phyloP scores from a whole-genome alignment of 1,140 invertebrate genomes.

The Sipha flava region DNA sequence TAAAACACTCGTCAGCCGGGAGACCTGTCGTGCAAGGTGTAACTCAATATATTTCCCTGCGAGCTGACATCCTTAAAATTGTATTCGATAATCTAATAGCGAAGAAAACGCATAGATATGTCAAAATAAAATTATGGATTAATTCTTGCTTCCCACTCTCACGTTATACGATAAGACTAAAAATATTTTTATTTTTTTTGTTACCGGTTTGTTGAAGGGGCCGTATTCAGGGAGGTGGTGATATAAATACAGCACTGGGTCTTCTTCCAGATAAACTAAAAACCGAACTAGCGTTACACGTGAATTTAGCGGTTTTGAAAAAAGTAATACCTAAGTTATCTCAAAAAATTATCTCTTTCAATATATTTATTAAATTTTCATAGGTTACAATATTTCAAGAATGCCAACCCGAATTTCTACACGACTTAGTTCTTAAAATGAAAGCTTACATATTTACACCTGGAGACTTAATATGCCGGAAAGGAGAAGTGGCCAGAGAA shows the following conservation, averaged over 20 bases:
- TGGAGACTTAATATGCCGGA: constrained; percentile 89
- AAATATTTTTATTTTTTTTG: neutral
- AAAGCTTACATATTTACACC: constrained; percentile 95
- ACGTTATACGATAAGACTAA: neutral
- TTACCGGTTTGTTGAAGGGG: constrained; percentile 52
- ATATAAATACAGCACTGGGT: constrained; percentile 88
- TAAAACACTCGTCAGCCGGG: neutral
- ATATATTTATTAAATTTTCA: neutral
- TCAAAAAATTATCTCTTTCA: neutral
- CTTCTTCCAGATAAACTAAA: constrained; percentile 91
- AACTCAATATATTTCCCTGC: neutral
- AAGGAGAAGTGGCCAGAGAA: constrained; percentile 88
- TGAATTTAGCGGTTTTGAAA: constrained; percentile 89
- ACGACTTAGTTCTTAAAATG: constrained; percentile 95
- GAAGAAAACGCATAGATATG: neutral
- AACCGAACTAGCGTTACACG: constrained; percentile 90
- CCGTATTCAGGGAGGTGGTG: constrained; percentile 88
- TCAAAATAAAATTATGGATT: neutral
- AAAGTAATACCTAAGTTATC: constrained; percentile 55
- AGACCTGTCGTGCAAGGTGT: neutral
- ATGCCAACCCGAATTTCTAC: constrained; percentile 93
- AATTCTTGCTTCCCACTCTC: neutral
- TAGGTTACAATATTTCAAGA: constrained; percentile 68
- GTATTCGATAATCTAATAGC: neutral
- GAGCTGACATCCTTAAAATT: neutral